Conservation (phyloP, 2,888 invertebrate species). For the Troglohyphantes excavatus region DNA sequence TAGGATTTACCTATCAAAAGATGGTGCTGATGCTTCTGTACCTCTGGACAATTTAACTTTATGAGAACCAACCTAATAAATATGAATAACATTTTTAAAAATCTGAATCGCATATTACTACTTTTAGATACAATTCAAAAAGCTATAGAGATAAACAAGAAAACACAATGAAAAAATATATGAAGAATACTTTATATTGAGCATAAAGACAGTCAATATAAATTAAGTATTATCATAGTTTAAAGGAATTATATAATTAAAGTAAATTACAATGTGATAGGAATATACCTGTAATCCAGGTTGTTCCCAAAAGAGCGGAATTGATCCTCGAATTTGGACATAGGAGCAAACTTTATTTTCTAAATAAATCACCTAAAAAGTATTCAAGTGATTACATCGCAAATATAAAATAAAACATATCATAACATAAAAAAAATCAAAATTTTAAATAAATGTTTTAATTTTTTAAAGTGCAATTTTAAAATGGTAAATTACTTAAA, state of each 20-base stretch:
- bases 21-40: conserved; percentile 95
- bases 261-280: not conserved
- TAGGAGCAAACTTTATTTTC: conserved; percentile 95
- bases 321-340: conserved; percentile 95
- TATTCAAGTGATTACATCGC: not conserved
- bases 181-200: too few species aligned
- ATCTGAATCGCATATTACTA: too few species aligned
- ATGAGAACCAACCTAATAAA: conserved; percentile 93
- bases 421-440: too few species aligned
- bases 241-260: not conserved
- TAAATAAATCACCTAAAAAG: conserved; percentile 83
- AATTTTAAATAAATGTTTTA: too few species aligned
- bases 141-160: too few species aligned
- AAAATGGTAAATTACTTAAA: too few species aligned
- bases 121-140: too few species aligned
- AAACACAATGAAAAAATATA: too few species aligned
- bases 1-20: conserved; percentile 88
- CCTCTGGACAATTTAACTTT: conserved; percentile 98
- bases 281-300: conserved; percentile 92
- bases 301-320: conserved; percentile 99
- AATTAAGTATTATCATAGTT: not conserved
- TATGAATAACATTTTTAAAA: not conserved
- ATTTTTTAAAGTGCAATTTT: too few species aligned
- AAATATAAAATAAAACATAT: too few species aligned
- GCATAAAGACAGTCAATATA: too few species aligned